Conservation (phyloP, 2,797 vertebrate genomes). For the Chiloscyllium punctatum region DNA sequence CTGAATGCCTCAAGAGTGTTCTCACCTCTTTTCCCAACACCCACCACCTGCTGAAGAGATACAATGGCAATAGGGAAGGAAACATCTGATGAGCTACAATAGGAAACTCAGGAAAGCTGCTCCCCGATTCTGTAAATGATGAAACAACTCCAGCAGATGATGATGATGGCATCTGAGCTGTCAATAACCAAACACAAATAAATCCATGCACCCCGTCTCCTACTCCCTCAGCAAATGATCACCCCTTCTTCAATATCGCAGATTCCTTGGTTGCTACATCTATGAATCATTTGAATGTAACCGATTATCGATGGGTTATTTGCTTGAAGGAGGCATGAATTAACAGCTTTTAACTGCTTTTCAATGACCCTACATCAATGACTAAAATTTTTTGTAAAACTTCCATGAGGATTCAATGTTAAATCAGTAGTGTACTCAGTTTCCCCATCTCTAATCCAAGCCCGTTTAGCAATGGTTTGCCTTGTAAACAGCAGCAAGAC, state of each 20-base stretch:
- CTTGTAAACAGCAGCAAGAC: conserved; percentile 65
- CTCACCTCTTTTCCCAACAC: not conserved
- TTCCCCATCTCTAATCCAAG: conserved; percentile 35
- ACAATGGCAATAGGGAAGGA: too few relatives aligned
- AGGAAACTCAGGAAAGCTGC: not conserved
- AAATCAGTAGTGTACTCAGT: not conserved
- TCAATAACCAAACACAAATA: not conserved
- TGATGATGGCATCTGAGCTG: not conserved
- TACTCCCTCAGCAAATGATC: not conserved
- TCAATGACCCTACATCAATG: not conserved
- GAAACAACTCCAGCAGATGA: not conserved
- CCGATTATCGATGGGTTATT: not conserved
- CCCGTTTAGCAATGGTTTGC: conserved; percentile 50
- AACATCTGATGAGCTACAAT: not conserved
- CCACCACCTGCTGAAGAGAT: not conserved
- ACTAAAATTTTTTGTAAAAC: not conserved
- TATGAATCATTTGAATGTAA: not conserved
- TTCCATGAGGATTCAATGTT: not conserved
- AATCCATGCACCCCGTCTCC: not conserved
- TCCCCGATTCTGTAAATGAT: not conserved
- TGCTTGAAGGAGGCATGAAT: not conserved
- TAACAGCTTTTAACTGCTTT: not conserved
- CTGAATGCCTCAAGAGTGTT: not conserved
- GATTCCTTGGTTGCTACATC: not conserved
- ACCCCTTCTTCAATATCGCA: not conserved